Evolutionary conservation across 2,888 invertebrate species (phyloP), one percentile per base, ranked within the genome.

Genomic region (Torymus tubicola): DNA sequence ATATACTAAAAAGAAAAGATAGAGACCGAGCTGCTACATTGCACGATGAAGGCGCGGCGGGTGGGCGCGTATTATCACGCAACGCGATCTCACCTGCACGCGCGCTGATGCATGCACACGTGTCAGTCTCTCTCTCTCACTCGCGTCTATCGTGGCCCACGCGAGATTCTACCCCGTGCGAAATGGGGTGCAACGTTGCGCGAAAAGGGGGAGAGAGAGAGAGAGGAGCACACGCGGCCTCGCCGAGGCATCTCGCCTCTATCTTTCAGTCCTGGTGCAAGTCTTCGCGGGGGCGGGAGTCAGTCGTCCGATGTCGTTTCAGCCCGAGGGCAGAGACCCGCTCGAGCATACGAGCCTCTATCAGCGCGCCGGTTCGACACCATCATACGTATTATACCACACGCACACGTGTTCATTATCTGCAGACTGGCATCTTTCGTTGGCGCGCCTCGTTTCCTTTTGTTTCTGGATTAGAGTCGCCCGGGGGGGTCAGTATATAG

Each of bases 321-420:
- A 84, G 63, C 85, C 85, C 60, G 89, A 89, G 79, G 88, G 89
- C 78, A 87, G 89, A 8, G 88, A 90, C 82, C 90, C 90, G n/a
- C 84, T 90, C 83, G 90, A 90, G 76, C 89, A 90, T 72, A 90
- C 90, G 52, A 90, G 90, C 80, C 89, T 90, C 63, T 90, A 90
- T 82, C 89, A 89, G 68, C 87, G 89, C 84, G 89, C 89, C 70
- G 90, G 90, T 90, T 31, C n/a, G 60, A 61, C 16, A 16, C 50
- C 42, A 42, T 58, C 11, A 63, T 24, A 42, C 10, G 10, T 8
- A 1, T 42, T 21, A 21, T 21, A 21, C 5, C 5, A 8, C 21
- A n/a, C 24, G 11, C 31, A 18, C 50, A 8, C 24, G 11, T 72
- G 61, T 71, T 13, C 42, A 21, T 70, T 58, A 24, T 24, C 2